These are phyloP conservation scores for Myiagra hebetior DNA, from an alignment of 2,113 vertebrate species.

Conservation along the genomic window DNA sequence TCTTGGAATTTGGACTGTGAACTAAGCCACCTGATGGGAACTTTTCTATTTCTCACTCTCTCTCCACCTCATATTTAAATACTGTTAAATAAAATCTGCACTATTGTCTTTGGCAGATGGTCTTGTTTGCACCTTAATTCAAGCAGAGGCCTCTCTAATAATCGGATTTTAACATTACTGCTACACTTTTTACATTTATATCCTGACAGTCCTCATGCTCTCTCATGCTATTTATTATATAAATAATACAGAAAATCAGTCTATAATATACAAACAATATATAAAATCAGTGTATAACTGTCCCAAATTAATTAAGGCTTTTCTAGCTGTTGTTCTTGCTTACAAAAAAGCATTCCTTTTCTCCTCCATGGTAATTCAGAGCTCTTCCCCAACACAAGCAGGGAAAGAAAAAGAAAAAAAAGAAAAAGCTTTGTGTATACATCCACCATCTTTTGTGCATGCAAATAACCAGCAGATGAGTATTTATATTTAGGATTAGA, in stretches of 20 bases:
- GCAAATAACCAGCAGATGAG: neutral
- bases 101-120: neutral
- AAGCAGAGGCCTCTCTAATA: neutral
- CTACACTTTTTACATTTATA: neutral
- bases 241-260: neutral
- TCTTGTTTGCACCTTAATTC: neutral
- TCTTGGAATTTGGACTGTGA: neutral
- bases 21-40: neutral
- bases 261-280: neutral
- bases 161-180: neutral
- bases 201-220: neutral
- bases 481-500: conserved; percentile 31
- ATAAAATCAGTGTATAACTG: neutral
- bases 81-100: neutral
- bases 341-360: neutral
- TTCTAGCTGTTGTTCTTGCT: neutral
- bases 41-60: neutral
- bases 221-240: neutral
- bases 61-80: neutral
- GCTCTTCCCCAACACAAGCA: neutral
- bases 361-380: neutral
- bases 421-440: neutral
- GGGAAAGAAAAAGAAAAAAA: neutral
- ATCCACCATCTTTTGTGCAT: neutral
- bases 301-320: neutral